phyloP scores from a whole-genome alignment of 2,113 vertebrate species.

The Sporophila hypoxantha region DNA sequence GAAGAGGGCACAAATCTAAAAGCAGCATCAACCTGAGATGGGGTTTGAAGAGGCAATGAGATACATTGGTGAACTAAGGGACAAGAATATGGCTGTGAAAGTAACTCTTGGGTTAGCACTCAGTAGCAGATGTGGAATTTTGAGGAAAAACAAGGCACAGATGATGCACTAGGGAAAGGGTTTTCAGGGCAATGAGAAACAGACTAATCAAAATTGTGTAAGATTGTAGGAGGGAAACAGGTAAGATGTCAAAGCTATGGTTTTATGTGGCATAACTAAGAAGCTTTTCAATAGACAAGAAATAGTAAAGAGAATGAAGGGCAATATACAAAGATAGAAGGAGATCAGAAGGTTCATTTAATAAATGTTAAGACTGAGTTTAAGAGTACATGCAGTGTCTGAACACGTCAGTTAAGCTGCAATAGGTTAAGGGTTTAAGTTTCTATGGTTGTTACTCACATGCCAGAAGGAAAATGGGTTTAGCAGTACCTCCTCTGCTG shows the following conservation, averaged over 20 bases:
- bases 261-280: neutral
- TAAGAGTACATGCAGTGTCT: neutral
- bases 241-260: neutral
- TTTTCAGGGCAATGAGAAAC: neutral
- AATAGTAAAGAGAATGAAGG: neutral
- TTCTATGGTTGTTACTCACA: neutral
- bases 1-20: neutral
- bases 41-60: neutral
- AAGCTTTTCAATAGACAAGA: neutral
- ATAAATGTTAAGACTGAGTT: neutral
- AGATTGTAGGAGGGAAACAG: neutral
- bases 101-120: neutral
- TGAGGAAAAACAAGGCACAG: neutral
- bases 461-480: neutral
- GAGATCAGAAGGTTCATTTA: neutral
- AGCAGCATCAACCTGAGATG: neutral
- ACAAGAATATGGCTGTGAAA: neutral
- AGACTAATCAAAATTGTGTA: neutral
- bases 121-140: neutral
- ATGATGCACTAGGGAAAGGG: neutral
- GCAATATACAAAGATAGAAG: neutral
- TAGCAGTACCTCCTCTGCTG: neutral
- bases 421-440: neutral
- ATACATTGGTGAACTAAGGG: neutral
- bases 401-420: neutral